Evolutionary conservation across 2,113 vertebrate species (phyloP).

Genomic region (Elaphurus davidianus): DNA sequence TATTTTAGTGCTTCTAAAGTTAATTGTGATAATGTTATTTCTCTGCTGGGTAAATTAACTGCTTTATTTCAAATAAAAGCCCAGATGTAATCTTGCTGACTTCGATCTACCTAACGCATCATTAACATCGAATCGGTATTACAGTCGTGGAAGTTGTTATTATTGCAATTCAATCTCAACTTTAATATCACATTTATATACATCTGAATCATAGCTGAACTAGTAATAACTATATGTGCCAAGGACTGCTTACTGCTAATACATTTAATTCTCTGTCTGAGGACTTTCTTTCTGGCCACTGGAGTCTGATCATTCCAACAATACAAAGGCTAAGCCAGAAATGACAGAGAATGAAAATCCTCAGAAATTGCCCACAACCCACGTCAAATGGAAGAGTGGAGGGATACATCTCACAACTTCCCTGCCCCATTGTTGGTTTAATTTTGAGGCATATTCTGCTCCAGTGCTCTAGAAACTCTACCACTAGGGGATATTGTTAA

Average conservation of each 20-base stretch:
- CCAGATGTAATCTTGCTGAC: background rate
- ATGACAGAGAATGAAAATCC: background rate
- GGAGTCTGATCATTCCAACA: background rate
- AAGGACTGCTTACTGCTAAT: background rate
- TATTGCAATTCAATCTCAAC: background rate
- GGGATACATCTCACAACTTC: background rate
- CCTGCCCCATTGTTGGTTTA: background rate
- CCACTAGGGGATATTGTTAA: background rate
- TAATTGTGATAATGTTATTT: conserved; percentile 28
- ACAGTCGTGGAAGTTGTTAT: background rate
- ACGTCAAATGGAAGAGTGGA: background rate
- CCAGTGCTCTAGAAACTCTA: background rate
- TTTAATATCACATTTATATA: background rate
- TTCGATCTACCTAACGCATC: background rate
- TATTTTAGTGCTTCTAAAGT: conserved; percentile 21
- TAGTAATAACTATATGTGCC: background rate
- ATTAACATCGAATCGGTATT: background rate
- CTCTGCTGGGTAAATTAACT: background rate
- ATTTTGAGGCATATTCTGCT: background rate
- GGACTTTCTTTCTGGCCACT: background rate
- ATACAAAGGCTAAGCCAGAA: background rate
- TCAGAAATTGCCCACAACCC: background rate
- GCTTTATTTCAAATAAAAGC: conserved; percentile 21
- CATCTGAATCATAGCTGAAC: background rate
- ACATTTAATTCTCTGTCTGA: background rate